Conservation (phyloP, 2,797 vertebrate genomes). For the Chloroceryle inda region DNA sequence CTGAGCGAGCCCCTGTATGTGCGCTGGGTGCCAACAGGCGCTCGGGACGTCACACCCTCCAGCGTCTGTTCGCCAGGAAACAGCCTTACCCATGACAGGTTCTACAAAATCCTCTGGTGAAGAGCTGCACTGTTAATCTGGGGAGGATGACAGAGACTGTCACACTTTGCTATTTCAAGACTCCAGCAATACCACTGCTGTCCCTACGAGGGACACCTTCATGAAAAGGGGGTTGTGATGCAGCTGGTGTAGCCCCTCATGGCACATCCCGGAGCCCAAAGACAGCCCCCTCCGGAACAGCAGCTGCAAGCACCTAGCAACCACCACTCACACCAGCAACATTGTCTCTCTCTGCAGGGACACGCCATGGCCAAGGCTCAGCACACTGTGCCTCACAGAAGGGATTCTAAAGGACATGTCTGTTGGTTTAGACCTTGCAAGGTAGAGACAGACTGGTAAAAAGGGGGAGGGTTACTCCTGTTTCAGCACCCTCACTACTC, state of each 20-base stretch:
- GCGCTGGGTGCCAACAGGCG: not conserved
- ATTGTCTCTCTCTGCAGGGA: not conserved
- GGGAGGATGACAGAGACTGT: not conserved
- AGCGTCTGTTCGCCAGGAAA: not conserved
- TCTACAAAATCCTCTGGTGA: not conserved
- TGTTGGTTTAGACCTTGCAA: not conserved
- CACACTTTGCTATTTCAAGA: not conserved
- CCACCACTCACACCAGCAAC: not conserved
- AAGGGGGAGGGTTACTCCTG: not conserved
- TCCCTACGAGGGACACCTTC: not conserved
- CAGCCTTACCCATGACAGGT: not conserved
- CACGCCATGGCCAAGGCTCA: not conserved
- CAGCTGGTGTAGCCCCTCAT: not conserved
- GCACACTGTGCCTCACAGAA: not conserved
- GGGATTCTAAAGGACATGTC: not conserved
- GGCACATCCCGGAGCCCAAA: not conserved
- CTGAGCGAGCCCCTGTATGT: not conserved
- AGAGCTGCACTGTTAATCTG: not conserved
- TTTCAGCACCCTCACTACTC: not conserved
- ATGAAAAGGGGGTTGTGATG: not conserved
- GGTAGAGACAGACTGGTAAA: not conserved
- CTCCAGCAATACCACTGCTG: not conserved
- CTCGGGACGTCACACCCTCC: rapidly evolving
- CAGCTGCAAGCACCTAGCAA: not conserved
- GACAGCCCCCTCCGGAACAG: not conserved